These are phyloP conservation scores for Pyrrhura leucotis DNA, from an alignment of 2,797 vertebrate species.

Conservation along the genomic window DNA sequence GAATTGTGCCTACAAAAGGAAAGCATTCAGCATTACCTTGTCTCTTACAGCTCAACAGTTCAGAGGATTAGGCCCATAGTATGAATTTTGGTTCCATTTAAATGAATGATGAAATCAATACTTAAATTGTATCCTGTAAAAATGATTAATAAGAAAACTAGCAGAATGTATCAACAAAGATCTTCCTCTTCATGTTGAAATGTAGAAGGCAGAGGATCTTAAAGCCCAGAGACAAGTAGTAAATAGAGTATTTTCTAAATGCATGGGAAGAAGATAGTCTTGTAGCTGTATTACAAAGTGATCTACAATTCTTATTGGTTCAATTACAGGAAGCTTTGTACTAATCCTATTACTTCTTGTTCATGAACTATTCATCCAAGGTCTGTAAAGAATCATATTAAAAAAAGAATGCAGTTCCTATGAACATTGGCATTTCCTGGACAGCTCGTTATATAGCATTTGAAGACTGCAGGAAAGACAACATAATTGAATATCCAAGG, in stretches of 20 bases:
- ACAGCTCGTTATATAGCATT: background rate
- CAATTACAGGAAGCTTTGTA: background rate
- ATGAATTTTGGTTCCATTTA: background rate
- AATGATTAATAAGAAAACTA: background rate
- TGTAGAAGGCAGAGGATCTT: background rate
- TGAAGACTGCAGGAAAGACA: background rate
- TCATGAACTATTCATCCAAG: background rate
- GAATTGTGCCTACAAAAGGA: background rate
- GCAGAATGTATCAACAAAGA: background rate
- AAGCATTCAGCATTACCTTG: background rate
- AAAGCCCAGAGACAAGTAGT: background rate
- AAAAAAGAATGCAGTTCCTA: background rate
- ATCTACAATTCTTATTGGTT: background rate
- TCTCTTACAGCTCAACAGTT: background rate
- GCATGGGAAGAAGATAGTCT: background rate
- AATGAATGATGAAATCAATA: background rate
- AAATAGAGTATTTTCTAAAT: background rate
- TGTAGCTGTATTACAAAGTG: background rate
- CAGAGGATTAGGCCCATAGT: background rate
- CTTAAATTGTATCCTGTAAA: background rate
- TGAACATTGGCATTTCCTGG: background rate
- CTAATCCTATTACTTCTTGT: background rate
- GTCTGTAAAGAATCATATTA: background rate
- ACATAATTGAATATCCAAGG: background rate
- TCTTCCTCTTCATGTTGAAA: background rate